Evolutionary conservation across 2,888 invertebrate genomes (phyloP).

Genomic region (Dolomedes plantarius): DNA sequence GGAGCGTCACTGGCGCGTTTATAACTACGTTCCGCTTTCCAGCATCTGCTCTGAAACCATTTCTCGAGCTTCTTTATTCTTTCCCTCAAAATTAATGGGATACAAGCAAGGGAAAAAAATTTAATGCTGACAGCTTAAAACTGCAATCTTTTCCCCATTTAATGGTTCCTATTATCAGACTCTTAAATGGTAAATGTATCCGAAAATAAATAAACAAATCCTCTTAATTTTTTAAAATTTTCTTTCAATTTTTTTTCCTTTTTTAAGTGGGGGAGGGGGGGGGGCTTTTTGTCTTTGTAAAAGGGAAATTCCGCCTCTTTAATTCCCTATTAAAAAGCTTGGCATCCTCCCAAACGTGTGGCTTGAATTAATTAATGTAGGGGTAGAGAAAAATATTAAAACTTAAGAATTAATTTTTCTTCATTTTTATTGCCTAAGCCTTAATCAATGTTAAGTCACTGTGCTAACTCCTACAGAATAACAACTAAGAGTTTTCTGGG

Average conservation of each 20-base stretch:
- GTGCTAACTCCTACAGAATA: neutral
- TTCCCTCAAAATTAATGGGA: constrained; percentile 11
- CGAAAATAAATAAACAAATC: constrained; percentile 24
- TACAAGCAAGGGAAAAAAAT: constrained; percentile 10
- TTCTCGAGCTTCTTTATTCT: constrained; percentile 6
- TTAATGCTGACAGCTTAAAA: constrained; percentile 34
- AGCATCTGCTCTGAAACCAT: constrained; percentile 36
- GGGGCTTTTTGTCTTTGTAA: constrained; percentile 49
- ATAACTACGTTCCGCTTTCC: neutral
- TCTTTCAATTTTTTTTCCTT: neutral
- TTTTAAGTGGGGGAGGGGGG: neutral
- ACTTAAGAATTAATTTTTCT: constrained; percentile 51
- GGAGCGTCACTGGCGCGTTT: too few relatives aligned
- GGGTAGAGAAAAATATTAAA: constrained; percentile 51
- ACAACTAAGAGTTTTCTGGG: neutral
- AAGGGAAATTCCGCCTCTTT: constrained; percentile 46
- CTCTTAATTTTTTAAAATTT: constrained; percentile 7
- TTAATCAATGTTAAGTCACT: constrained; percentile 49
- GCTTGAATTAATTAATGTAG: constrained; percentile 50
- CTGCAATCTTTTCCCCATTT: constrained; percentile 54
- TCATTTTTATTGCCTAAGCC: constrained; percentile 19
- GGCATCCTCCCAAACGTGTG: constrained; percentile 46
- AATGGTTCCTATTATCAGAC: constrained; percentile 11
- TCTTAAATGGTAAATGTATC: constrained; percentile 23
- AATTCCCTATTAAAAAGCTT: constrained; percentile 61